These are phyloP conservation scores for Hypothenemus hampei DNA, from an alignment of 1,140 invertebrate species.

Conservation along the genomic window DNA sequence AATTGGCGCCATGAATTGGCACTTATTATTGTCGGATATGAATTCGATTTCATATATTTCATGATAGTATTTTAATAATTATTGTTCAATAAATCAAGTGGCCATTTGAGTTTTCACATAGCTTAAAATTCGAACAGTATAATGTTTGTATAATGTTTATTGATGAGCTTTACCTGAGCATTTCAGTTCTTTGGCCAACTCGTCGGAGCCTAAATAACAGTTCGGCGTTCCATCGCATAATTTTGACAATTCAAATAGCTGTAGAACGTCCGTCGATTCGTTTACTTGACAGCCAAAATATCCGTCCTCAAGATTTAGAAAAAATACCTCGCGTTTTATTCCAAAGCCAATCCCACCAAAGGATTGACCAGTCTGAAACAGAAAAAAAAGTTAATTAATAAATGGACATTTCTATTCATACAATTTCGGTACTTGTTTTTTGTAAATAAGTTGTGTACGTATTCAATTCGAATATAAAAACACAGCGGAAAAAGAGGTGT, in stretches of 20 bases:
- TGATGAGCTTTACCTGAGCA: conserved; percentile 83
- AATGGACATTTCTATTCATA: no score
- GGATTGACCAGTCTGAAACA: conserved; percentile 67
- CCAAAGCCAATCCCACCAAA: conserved; percentile 69
- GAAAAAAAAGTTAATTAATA: conserved; percentile 41
- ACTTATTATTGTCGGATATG: no score
- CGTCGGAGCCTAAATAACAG: conserved; percentile 88
- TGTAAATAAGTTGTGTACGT: no score
- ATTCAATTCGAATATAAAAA: no score
- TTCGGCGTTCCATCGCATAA: conserved; percentile 86
- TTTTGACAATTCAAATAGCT: conserved; percentile 90
- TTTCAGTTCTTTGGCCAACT: conserved; percentile 82
- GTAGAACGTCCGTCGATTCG: conserved; percentile 88
- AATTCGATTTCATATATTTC: no score
- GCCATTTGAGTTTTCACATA: no score
- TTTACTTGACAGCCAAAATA: conserved; percentile 97
- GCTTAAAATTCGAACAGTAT: no score
- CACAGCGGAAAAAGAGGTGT: no score
- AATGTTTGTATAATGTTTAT: background rate
- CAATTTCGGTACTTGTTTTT: no score
- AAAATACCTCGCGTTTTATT: conserved; percentile 87
- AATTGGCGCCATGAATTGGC: no score
- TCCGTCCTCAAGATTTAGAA: conserved; percentile 93
- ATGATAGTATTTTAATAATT: no score
- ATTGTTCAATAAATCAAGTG: no score